phyloP scores from a whole-genome alignment of 2,113 vertebrate genomes.

The Pelobates fuscus region DNA sequence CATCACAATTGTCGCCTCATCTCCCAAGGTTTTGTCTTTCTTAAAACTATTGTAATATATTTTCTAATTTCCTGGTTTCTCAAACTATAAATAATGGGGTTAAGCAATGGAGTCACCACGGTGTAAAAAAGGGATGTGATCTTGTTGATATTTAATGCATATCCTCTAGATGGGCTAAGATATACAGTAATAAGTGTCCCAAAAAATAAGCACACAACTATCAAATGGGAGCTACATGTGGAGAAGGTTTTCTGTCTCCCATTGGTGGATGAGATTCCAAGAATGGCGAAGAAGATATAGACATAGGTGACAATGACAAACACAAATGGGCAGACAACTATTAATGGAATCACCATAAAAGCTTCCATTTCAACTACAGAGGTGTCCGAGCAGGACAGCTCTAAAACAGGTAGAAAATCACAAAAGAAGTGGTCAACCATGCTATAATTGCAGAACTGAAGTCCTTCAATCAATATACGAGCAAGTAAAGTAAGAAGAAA shows the following conservation, averaged over 20 bases:
- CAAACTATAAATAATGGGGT: constrained; percentile 33
- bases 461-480: background rate
- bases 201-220: constrained; percentile 3
- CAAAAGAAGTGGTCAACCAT: constrained; percentile 20
- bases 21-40: too few species aligned
- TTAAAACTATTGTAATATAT: background rate
- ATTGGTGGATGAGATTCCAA: background rate
- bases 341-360: background rate
- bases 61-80: constrained; percentile 19
- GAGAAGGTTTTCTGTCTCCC: constrained; percentile 24
- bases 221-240: constrained; percentile 27
- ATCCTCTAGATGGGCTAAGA: background rate
- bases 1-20: too few species aligned
- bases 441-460: constrained; percentile 8
- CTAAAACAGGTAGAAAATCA: background rate
- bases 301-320: constrained; percentile 3
- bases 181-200: constrained; percentile 9
- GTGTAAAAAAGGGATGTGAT: background rate
- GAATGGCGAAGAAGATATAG: constrained; percentile 1
- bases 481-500: background rate
- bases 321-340: background rate
- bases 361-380: background rate
- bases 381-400: constrained; percentile 15
- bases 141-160: constrained; percentile 12
- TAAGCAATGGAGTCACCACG: constrained; percentile 26